Evolutionary conservation across 1,140 invertebrate species (phyloP).

Genomic region (Pogonus chalceus): DNA sequence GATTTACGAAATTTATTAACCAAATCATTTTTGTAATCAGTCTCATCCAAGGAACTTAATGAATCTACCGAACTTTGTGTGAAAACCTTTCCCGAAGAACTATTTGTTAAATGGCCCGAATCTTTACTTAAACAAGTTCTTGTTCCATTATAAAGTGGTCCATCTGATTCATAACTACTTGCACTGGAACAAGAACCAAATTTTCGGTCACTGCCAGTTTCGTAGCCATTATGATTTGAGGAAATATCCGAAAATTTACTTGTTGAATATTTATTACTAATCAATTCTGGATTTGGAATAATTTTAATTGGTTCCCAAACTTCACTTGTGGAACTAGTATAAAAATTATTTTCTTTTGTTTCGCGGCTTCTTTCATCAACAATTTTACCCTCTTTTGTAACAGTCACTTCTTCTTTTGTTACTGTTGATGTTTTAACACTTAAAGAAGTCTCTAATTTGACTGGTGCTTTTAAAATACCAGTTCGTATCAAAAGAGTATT

Average conservation of each 20-base stretch:
- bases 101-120: conserved; percentile 29
- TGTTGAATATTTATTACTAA: conserved; percentile 19
- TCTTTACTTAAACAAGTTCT: conserved; percentile 30
- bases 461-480: conserved; percentile 56
- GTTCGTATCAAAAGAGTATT: conserved; percentile 60
- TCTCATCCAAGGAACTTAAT: conserved; percentile 33
- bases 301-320: conserved; percentile 55
- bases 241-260: conserved; percentile 19
- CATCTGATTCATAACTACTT: conserved; percentile 32
- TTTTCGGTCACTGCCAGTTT: conserved; percentile 23
- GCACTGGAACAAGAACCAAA: conserved; percentile 31
- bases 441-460: conserved; percentile 60
- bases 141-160: conserved; percentile 13
- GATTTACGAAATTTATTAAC: conserved; percentile 22
- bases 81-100: conserved; percentile 26
- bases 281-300: conserved; percentile 34
- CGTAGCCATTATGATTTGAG: conserved; percentile 20
- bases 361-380: conserved; percentile 62
- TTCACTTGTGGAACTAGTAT: conserved; percentile 56
- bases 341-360: conserved; percentile 63
- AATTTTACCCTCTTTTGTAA: conserved; percentile 54
- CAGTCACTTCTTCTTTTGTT: conserved; percentile 63
- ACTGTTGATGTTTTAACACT: conserved; percentile 63
- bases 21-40: conserved; percentile 26
- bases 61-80: conserved; percentile 31